phyloP scores from a whole-genome alignment of 2,113 vertebrate genomes.

The Rhinolophus ferrumequinum region DNA sequence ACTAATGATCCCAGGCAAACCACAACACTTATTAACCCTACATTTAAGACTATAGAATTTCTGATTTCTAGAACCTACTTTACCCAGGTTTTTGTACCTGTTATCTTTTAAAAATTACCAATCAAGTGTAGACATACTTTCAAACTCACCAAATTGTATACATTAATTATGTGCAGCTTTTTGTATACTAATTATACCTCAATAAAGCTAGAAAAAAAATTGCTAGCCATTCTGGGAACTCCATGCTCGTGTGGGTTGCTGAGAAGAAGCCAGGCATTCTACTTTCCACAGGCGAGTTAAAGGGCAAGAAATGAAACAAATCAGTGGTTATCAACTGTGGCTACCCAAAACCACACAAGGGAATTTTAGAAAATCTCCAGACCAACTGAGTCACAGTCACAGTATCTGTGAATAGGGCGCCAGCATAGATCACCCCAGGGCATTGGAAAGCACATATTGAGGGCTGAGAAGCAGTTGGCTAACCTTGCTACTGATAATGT shows the following conservation, averaged over 20 bases:
- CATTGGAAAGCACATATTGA: not conserved
- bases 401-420: not conserved
- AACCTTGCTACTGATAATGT: not conserved
- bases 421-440: not conserved
- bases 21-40: not conserved
- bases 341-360: not conserved
- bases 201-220: not conserved
- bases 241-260: not conserved
- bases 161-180: not conserved
- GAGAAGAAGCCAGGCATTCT: not conserved
- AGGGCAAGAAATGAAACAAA: not conserved
- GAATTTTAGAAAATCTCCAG: not conserved
- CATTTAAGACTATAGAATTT: not conserved
- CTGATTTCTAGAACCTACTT: not conserved
- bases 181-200: not conserved
- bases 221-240: not conserved
- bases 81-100: not conserved
- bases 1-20: not conserved
- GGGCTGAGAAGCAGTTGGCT: not conserved
- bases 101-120: not conserved
- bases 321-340: not conserved
- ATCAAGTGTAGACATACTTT: not conserved
- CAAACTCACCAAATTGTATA: not conserved
- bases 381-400: not conserved
- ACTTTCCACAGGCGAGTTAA: not conserved